phyloP scores from a whole-genome alignment of 2,797 vertebrate genomes.

The Mareca strepera region DNA sequence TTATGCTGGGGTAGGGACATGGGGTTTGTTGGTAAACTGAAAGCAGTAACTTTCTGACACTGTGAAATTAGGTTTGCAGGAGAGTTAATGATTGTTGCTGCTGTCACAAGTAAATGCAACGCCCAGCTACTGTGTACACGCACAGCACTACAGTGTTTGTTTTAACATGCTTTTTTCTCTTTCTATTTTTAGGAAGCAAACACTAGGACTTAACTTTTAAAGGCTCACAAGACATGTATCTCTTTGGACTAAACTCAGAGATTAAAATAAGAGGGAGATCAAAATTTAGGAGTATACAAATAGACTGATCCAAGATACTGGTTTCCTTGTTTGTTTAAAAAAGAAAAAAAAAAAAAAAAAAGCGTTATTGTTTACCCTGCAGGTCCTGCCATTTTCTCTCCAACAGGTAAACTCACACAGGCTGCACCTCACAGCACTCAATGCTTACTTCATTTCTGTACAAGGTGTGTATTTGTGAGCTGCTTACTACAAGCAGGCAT shows the following conservation, averaged over 20 bases:
- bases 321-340: background rate
- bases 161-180: background rate
- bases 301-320: background rate
- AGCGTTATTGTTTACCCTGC: background rate
- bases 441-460: background rate
- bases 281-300: background rate
- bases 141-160: background rate
- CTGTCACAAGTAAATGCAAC: conserved; percentile 26
- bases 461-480: background rate
- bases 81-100: conserved; percentile 5
- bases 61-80: conserved; percentile 7
- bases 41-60: conserved; percentile 48
- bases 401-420: background rate
- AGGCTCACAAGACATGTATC: background rate
- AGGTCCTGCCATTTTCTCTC: background rate
- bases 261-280: background rate
- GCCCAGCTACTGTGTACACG: background rate
- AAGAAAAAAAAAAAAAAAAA: too few species aligned
- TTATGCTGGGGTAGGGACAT: background rate
- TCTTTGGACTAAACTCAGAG: background rate
- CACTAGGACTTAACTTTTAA: background rate
- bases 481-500: background rate
- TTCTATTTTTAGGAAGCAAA: background rate
- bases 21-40: background rate
- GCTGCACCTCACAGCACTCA: background rate